Base-by-base conservation (phyloP, 2,888 invertebrate species). In the Spodoptera exigua region DNA sequence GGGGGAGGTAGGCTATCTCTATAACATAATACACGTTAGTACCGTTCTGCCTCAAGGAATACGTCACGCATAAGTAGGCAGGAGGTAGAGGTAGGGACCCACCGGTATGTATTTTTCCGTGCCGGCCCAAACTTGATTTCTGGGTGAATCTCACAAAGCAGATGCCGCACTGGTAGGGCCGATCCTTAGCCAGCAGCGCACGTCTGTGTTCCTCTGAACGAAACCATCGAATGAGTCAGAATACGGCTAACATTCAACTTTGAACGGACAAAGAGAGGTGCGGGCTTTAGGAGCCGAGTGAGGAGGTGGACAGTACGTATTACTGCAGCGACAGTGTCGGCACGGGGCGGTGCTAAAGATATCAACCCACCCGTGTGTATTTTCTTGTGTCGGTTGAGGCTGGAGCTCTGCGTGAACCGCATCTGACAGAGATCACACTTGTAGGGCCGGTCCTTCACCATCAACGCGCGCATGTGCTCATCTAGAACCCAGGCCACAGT, bases 341-440 rank as follows among this genome's bases (percentile, higher is more conserved):
- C 85, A 80, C 82, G 81, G 84, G 83, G 81, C 84, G 82, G 81
- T 78, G 85, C 81, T 79, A 76, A 81, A 82, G 78, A 82, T 76
- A 78, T 81, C 71, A 87, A 94, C 95, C 90, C 92, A 95, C 95
- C 95, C 85, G 96, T 96, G 85, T 96, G 96, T 78, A 96, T 96
- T 86, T 96, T 95, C 91, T 96, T 96, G 92, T 96, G 96, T 81
- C 96, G 95, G 91, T 96, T 96, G 84, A 96, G 94, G 87, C 96
- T 96, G 92, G 96, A 96, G 89, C 96, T 96, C 91, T 96, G 96
- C 83, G 96, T 96, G 91, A 96, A 96, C 89, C 96, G 95, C 91
- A 96, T 96, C 88, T 95, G 94, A 89, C 96, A 96, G 85, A 96
- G 91, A 80, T 95, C 95, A 89, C 96, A 96, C 89, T 95, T 95